Base-by-base conservation (phyloP, 2,113 vertebrate genomes). In the Corvus cornix region DNA sequence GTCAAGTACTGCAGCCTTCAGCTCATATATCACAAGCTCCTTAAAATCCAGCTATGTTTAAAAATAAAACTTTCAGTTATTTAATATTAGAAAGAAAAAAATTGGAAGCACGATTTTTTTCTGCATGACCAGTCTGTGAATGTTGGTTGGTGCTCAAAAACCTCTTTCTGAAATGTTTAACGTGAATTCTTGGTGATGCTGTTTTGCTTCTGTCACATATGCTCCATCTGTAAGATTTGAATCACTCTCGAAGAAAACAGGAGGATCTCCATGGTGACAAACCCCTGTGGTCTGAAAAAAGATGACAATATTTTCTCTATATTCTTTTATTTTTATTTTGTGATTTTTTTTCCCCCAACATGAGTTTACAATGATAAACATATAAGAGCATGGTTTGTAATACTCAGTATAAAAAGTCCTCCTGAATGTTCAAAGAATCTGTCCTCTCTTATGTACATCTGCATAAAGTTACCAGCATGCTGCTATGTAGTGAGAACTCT, bases 191-290 rank as follows among this genome's bases (percentile, higher is more conserved):
- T 60, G 39, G 90, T 66, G 81, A 75, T 96, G 93, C 11, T 96
- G 63, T 35, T 95, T 93, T 93, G 75, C 92, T 97, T 95, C 72
- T 94, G 64, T 95, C 96, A 96, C 96, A 97, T 95, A 97, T 94
- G 87, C 75, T 96, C 78, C 56, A 53, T 62, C 96, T 89, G 16
- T 49, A 56, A 94, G 87, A 95, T 68, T 16, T 60, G 96, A 98
- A 89, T 97, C 96, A 97, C 88, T 94, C 84, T 87, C 35, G 68
- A 95, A 96, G 88, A 93, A 94, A 96, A 90, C 87, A 77, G 91
- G 83, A 93, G 48, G 73, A 85, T 98, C 97, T 97, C 97, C 97
- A 98, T 98, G 97, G 97, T 81, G 94, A 98, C 93, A 52, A 95
- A 95, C 44, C 55, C 68, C 84, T 84, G 91, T 64, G 64, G 60